A percentile compares a stretch with the other conserved stretches of the same genome.
phyloP scores from a whole-genome alignment of 2,113 vertebrate genomes.

The Menura novaehollandiae region DNA sequence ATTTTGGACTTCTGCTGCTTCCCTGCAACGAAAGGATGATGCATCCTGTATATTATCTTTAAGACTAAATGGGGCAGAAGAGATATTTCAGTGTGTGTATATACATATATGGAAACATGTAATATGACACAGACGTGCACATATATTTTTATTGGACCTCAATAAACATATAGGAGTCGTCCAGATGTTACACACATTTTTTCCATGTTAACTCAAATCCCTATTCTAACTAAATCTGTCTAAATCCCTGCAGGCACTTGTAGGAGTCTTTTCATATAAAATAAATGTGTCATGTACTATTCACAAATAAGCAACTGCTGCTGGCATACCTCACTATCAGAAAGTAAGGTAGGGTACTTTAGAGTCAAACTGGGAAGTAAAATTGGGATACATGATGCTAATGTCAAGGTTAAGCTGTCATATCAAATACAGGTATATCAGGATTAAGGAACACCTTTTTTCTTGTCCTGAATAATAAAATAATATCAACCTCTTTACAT shows the following conservation, averaged over 20 bases:
- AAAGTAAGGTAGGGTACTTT: neutral
- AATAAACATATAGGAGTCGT: neutral
- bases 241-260: neutral
- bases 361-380: neutral
- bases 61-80: neutral
- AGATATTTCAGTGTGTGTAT: neutral
- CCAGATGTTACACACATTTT: neutral
- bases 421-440: neutral
- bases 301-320: neutral
- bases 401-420: slow-evolving; percentile 23
- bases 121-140: neutral
- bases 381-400: neutral
- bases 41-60: neutral
- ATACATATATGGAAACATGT: neutral
- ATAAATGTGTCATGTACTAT: neutral
- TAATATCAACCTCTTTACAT: neutral
- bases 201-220: neutral
- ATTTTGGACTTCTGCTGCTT: neutral
- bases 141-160: neutral
- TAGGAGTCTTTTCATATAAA: neutral
- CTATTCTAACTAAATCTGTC: neutral
- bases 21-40: neutral
- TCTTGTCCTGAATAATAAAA: slow-evolving; percentile 21
- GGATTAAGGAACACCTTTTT: slow-evolving; percentile 10
- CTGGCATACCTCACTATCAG: neutral